Evolutionary conservation across 2,113 vertebrate genomes (phyloP), one percentile per base, ranked within the genome.

Genomic region (Triplophysa tibetana): DNA sequence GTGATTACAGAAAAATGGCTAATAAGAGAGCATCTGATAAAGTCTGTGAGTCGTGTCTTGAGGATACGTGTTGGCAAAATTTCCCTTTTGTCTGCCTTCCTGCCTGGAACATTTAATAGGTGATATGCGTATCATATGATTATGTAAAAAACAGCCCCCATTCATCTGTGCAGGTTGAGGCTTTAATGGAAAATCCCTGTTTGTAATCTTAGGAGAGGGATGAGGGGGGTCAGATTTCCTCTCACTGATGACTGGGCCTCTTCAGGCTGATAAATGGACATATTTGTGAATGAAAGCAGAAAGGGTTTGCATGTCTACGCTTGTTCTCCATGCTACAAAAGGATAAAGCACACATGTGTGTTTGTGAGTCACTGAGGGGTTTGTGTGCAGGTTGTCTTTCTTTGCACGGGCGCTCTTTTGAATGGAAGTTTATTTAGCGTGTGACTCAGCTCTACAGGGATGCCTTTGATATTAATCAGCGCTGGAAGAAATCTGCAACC

Each of bases 181-280:
- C 60, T 79, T 75, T 56, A 24, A 48, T 75, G 61, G 77, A 83
- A 80, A 80, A 77, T 80, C 72, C 73, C 73, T n/a, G 68, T 16
- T 60, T 79, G 45, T 23, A 65, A 56, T 67, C 65, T 45, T 62
- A 54, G 73, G 9, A 60, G 70, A 75, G 79, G 29, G 52, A 52
- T 75, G 19, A 66, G 70, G 58, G 64, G 70, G 23, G n/a, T 65
- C 64, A 77, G 58, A 58, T 77, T 75, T 43, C 67, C 62, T 65
- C 74, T 19, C 58, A 12, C 50, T 67, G 67, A 77, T 65, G 75
- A 77, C 75, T 77, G 75, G 62, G 75, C 75, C 74, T 29, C 41
- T 62, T 48, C 23, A 81, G 52, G 48, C 61, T 61, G 62, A 72
- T 77, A 60, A 58, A 73, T 76, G 50, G 68, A 65, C 54, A 38